A percentile compares a stretch with the other conserved stretches of the same genome.
Conservation (phyloP, 2,888 invertebrate genomes). For the Andrena trimmerana region DNA sequence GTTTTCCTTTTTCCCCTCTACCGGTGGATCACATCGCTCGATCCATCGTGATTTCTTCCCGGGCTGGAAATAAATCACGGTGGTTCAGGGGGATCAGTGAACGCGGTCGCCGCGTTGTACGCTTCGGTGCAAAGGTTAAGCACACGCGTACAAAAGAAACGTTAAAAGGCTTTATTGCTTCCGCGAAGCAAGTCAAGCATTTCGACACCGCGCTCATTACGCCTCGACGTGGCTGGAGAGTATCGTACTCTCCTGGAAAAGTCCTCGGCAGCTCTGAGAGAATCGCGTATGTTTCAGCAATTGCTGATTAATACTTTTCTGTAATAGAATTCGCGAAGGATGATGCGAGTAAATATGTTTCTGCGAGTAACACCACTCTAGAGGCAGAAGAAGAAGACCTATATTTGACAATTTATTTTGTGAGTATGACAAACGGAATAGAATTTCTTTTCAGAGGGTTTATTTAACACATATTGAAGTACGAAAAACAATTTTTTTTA, state of each 20-base stretch:
- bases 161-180: conserved; percentile 67
- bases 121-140: conserved; percentile 65
- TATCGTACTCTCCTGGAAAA: neutral
- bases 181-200: conserved; percentile 67
- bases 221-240: conserved; percentile 6
- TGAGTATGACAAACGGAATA: too few relatives aligned
- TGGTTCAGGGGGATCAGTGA: conserved; percentile 37
- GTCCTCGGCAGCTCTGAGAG: neutral
- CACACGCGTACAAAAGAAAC: conserved; percentile 59
- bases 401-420: too few relatives aligned
- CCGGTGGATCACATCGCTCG: conserved; percentile 32
- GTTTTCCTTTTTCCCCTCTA: neutral
- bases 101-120: conserved; percentile 16
- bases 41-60: conserved; percentile 27
- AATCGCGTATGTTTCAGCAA: neutral
- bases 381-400: too few relatives aligned
- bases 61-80: conserved; percentile 33
- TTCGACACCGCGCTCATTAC: conserved; percentile 51
- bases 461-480: too few relatives aligned
- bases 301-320: too few relatives aligned
- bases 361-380: too few relatives aligned
- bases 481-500: too few relatives aligned
- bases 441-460: too few relatives aligned
- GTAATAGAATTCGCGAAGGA: too few relatives aligned
- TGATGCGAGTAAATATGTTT: too few relatives aligned